These are phyloP conservation scores for Pipistrellus pipistrellus DNA, from an alignment of 2,797 vertebrate species.

Conservation along the genomic window DNA sequence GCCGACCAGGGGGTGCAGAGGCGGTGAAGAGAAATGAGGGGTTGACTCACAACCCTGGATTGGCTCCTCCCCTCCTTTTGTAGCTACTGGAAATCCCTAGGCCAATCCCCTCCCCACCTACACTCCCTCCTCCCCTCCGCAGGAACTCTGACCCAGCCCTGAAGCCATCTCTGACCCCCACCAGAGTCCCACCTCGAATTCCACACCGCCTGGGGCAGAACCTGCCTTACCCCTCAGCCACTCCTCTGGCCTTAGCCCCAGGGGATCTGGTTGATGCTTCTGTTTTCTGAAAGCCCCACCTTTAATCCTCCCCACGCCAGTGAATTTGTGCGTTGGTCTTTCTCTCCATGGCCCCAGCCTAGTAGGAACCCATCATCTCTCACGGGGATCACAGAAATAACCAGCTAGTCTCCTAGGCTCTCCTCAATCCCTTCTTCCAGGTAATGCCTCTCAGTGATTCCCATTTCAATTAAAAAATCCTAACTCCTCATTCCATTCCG, in stretches of 20 bases:
- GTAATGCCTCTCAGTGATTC: background rate
- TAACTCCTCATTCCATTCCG: background rate
- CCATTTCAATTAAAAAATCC: background rate
- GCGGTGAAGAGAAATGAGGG: rapidly evolving
- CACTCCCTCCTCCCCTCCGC: background rate
- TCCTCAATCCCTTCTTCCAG: background rate
- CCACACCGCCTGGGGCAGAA: rapidly evolving
- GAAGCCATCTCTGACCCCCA: background rate
- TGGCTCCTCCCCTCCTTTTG: background rate
- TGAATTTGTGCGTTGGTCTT: background rate
- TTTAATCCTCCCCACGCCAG: background rate
- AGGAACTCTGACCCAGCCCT: background rate
- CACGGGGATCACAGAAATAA: background rate
- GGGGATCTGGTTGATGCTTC: background rate
- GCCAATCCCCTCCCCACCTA: background rate
- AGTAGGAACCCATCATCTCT: background rate
- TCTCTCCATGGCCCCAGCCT: rapidly evolving
- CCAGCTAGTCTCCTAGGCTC: background rate
- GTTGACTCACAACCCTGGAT: rapidly evolving
- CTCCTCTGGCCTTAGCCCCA: background rate
- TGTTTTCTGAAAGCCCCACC: background rate
- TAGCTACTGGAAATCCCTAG: no score
- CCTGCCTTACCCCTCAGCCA: no score
- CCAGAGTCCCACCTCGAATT: rapidly evolving
- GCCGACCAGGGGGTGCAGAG: rapidly evolving